phyloP scores from a whole-genome alignment of 2,113 vertebrate genomes.

The Nycticebus coucang region DNA sequence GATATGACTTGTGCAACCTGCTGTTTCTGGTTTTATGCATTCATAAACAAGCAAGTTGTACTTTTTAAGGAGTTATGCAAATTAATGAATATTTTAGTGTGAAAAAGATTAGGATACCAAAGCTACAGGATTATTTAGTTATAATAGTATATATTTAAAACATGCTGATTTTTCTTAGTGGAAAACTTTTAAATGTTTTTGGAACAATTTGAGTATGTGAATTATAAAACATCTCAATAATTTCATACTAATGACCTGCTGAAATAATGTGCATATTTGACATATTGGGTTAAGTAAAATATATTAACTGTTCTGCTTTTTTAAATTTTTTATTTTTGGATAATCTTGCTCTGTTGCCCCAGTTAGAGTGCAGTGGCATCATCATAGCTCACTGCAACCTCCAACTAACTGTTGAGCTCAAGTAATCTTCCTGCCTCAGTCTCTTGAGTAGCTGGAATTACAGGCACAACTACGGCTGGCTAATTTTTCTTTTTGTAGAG shows the following conservation, averaged over 20 bases:
- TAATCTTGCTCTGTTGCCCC: no score
- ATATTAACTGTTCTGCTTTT: background rate
- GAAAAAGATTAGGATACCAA: background rate
- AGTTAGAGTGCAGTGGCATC: no score
- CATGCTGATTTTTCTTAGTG: background rate
- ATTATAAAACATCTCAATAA: background rate
- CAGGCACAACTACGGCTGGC: no score
- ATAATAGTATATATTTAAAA: background rate
- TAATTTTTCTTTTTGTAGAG: no score
- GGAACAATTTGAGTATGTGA: background rate
- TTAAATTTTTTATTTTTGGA: background rate
- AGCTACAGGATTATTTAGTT: background rate
- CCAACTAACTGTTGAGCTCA: no score
- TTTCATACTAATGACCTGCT: background rate
- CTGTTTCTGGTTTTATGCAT: background rate
- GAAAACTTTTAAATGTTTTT: background rate
- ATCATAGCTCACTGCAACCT: no score
- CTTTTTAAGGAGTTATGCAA: background rate
- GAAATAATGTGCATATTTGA: conserved; percentile 3
- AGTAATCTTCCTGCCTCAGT: no score
- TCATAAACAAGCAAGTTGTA: background rate
- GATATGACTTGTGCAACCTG: background rate
- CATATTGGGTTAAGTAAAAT: conserved; percentile 12
- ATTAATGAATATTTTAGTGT: background rate
- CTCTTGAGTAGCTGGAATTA: no score